Evolutionary conservation across 2,797 vertebrate species (phyloP), one percentile per base, ranked within the genome.

Genomic region (Merluccius polli): DNA sequence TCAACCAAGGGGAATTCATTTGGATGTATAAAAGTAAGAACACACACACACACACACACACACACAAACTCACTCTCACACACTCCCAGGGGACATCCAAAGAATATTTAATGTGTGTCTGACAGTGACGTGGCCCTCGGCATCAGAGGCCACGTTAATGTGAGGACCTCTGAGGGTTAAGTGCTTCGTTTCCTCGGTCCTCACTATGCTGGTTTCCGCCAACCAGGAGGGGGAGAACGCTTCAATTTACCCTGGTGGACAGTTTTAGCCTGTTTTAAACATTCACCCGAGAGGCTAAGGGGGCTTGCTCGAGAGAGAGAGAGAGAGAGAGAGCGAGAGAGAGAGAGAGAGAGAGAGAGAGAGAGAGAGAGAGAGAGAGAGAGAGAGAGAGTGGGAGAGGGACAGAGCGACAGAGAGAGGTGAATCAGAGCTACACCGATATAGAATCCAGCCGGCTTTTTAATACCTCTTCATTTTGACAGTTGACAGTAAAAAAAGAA

Each of bases 401-500:
- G 48, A 69, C 77, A 63, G 15, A 78, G 29, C 72, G 73, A 24
- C 72, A 82, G 44, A 79, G 73, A 32, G 73, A 79, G 71, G 36
- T 29, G 68, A 44, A 74, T 70, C 24, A 68, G 71, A 41, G 59
- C 71, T 33, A 59, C 76, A 76, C 31, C 27, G 38, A 75, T 32
- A 38, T 29, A n/a, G 16, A 67, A 44, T 70, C 73, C 75, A 59
- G 74, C 16, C 78, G 76, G 41, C 76, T 76, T 90, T 92, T 73
- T 84, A 80, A 88, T 38, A 13, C 70, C 77, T 75, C 74, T 68
- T 70, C 84, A 69, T 48, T 8, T 30, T 63, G 73, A 87, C 87
- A 89, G 87, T 82, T 89, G 86, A 90, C 81, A 79, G 76, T 80
- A 73, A 87, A 84, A 87, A 86, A 83, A 75, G 44, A 33, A 13